Conservation (phyloP, 1,140 invertebrate species). For the Drosophila serrata region DNA sequence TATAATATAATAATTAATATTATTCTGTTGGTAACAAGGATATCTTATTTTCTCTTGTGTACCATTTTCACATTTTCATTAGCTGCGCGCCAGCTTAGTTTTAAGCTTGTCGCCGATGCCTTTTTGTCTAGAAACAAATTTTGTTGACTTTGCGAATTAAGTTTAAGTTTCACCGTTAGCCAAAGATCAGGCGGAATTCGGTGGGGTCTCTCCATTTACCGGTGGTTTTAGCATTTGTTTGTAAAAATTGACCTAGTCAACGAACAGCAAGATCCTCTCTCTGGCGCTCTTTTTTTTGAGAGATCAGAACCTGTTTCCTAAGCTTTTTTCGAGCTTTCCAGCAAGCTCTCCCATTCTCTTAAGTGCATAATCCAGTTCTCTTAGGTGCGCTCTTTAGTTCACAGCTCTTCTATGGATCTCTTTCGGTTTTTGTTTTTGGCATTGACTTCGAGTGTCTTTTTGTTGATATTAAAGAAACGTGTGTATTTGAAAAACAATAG, state of each 20-base stretch:
- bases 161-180: conserved; percentile 73
- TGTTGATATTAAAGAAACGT: conserved; percentile 38
- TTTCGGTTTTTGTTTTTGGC: conserved; percentile 15
- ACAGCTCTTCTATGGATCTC: not conserved
- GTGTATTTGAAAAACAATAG: conserved; percentile 31
- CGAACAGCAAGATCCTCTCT: conserved; percentile 49
- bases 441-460: conserved; percentile 34
- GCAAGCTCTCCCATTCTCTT: conserved; percentile 24
- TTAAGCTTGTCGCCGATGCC: conserved; percentile 27
- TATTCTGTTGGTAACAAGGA: not conserved
- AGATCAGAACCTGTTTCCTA: conserved; percentile 18
- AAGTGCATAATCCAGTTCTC: not conserved
- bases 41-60: conserved; percentile 4
- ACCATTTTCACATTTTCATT: conserved; percentile 23
- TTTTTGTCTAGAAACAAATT: conserved; percentile 36
- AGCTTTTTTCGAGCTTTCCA: conserved; percentile 1
- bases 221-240: conserved; percentile 35
- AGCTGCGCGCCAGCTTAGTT: conserved; percentile 40
- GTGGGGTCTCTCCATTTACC: conserved; percentile 15
- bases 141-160: conserved; percentile 61
- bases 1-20: no score
- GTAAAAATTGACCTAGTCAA: conserved; percentile 77
- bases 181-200: conserved; percentile 41
- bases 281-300: not conserved
- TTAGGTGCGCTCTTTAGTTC: conserved; percentile 14